Percentiles rank a stretch among this genome's conserved stretches.
These are phyloP conservation scores for Siniperca undulata DNA, from an alignment of 2,797 vertebrate species.

Conservation along the genomic window DNA sequence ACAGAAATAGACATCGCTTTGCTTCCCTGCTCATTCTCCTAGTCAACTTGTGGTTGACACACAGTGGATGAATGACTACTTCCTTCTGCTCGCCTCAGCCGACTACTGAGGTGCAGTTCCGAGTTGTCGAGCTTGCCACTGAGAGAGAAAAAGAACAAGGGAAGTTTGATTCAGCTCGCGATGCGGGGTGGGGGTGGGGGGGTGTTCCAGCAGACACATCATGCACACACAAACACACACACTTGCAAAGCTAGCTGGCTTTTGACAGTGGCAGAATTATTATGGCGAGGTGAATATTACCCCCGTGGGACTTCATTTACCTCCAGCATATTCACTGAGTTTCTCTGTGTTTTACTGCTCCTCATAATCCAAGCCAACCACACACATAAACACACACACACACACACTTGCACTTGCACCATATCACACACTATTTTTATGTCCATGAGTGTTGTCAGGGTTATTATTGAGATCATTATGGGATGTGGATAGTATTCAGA, in stretches of 20 bases:
- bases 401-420: slow-evolving; percentile 65
- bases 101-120: slow-evolving; percentile 73
- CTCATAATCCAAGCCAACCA: slow-evolving; percentile 84
- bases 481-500: slow-evolving; percentile 79
- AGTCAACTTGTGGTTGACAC: slow-evolving; percentile 81
- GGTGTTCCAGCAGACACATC: slow-evolving; percentile 50
- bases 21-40: slow-evolving; percentile 80
- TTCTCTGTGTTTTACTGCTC: slow-evolving; percentile 87
- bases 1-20: slow-evolving; percentile 81
- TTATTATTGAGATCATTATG: slow-evolving; percentile 88
- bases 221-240: slow-evolving; percentile 46
- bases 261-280: slow-evolving; percentile 88
- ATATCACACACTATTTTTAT: slow-evolving; percentile 83
- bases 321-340: slow-evolving; percentile 87
- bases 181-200: slow-evolving; percentile 7
- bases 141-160: slow-evolving; percentile 70
- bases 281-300: slow-evolving; percentile 86
- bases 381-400: slow-evolving; percentile 52
- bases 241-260: slow-evolving; percentile 79
- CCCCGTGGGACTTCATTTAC: slow-evolving; percentile 89
- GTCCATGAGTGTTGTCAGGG: slow-evolving; percentile 83
- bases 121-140: slow-evolving; percentile 75
- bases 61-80: slow-evolving; percentile 79
- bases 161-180: slow-evolving; percentile 60
- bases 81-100: slow-evolving; percentile 71